Evolutionary conservation across 2,113 vertebrate species (phyloP), one percentile per base, ranked within the genome.

Genomic region (Drymodes brunneopygia): DNA sequence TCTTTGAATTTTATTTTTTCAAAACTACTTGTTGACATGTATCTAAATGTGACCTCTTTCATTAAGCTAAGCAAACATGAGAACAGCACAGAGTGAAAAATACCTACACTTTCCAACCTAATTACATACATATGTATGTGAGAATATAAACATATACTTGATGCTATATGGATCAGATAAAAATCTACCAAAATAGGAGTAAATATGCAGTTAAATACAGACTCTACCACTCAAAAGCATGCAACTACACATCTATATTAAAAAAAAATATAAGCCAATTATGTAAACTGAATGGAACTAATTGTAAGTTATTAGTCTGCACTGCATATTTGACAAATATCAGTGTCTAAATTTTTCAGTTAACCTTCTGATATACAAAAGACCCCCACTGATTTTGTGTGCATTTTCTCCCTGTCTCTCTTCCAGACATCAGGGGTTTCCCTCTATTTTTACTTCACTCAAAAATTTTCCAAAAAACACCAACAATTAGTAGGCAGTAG

Each of bases 351-450:
- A 62, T 45, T 54, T 14, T 45, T 25, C n/a, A 67, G 27, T 33
- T 58, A 48, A 29, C 25, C 4, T 58, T 42, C 7, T 70, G 38
- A 15, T 31, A 40, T 31, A n/a, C 2, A 27, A 23, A 53, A 61
- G 71, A 22, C 2, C 1, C 8, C 7, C 16, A 21, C 5, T 44
- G 3, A 0, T 4, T 45, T 42, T 81, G 3, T 58, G 4, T 75
- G 8, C 45, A 36, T 80, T 83, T 88, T 75, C 7, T 75, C 38
- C 15, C 6, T 25, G 4, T 38, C 8, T 54, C 4, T 64, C 14
- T 77, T 72, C 14, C 22, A 69, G 38, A 36, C 5, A 36, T 14
- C 15, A 15, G 18, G 1, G 4, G 44, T 81, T 90, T 67, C 21
- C 21, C 14, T 60, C 5, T 47, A 12, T 29, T 84, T 91, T 79